Evolutionary conservation across 92 coral and sea anemone genomes (phyloP).

Genomic region (Phymanthus crucifer): DNA sequence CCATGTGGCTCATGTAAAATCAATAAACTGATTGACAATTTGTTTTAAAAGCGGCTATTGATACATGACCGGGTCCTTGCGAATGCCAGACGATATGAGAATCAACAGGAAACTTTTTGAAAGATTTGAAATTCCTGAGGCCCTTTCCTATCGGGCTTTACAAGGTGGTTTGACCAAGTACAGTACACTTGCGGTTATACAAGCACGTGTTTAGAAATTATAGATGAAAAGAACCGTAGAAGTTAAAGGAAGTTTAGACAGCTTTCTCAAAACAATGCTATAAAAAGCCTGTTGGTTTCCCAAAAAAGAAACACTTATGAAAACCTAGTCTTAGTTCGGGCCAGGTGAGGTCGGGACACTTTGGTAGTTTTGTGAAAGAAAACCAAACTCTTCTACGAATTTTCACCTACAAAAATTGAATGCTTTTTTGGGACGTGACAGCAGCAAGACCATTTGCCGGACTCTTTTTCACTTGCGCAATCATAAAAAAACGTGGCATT

Average conservation of each 20-base stretch:
- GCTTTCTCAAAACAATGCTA: conserved; percentile 26
- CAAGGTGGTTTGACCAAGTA: conserved; percentile 9
- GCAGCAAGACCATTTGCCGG: not conserved
- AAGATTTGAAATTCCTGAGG: conserved; percentile 17
- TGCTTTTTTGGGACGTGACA: not conserved
- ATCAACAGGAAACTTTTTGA: conserved; percentile 48
- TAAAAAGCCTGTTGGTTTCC: conserved; percentile 7
- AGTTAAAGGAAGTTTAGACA: conserved; percentile 20
- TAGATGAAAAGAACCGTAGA: conserved; percentile 11
- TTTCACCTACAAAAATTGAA: not conserved
- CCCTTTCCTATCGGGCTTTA: not conserved
- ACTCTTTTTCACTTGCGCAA: not conserved
- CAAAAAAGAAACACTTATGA: conserved; percentile 18
- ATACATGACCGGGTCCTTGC: conserved; percentile 12
- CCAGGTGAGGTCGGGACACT: conserved; percentile 16
- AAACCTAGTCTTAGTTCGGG: not conserved
- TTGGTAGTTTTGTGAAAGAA: not conserved
- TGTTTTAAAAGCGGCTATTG: conserved; percentile 2
- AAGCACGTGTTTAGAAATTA: conserved; percentile 20
- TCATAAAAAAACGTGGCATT: not conserved
- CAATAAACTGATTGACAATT: conserved; percentile 9
- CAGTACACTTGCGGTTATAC: conserved; percentile 20
- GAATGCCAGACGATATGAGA: conserved; percentile 16
- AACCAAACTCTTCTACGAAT: conserved; percentile 1
- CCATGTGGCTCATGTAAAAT: conserved; percentile 29